These are phyloP conservation scores for Idaea aversata DNA, from an alignment of 2,888 invertebrate genomes.

Conservation along the genomic window DNA sequence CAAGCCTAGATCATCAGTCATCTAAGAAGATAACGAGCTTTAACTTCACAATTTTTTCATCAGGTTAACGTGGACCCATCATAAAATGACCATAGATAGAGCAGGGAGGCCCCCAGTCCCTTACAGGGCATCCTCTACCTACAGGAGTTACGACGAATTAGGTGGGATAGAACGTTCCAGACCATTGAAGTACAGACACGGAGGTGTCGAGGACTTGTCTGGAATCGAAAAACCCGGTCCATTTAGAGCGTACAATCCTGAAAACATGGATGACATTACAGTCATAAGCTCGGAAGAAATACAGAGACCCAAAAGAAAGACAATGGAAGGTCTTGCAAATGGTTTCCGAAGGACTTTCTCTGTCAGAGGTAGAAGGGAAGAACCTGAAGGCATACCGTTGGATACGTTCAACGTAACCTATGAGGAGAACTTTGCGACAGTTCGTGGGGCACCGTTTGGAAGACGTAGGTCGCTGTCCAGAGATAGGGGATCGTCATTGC, in stretches of 20 bases:
- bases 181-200: constrained; percentile 65
- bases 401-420: constrained; percentile 63
- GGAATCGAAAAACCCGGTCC: constrained; percentile 56
- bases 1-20: constrained; percentile 51
- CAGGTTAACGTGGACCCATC: constrained; percentile 48
- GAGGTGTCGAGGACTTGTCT: constrained; percentile 66
- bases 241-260: constrained; percentile 52
- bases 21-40: constrained; percentile 31
- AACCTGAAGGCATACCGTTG: constrained; percentile 64
- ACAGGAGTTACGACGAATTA: constrained; percentile 74
- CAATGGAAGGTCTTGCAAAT: constrained; percentile 69
- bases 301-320: constrained; percentile 60
- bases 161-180: constrained; percentile 62
- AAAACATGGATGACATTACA: constrained; percentile 69
- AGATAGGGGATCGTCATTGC: constrained; percentile 73
- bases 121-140: constrained; percentile 66
- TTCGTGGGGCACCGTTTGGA: constrained; percentile 69
- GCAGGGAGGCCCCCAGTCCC: constrained; percentile 70
- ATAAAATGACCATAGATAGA: constrained; percentile 71
- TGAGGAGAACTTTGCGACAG: constrained; percentile 69
- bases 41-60: constrained; percentile 53
- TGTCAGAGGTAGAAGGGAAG: constrained; percentile 60
- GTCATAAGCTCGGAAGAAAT: constrained; percentile 74
- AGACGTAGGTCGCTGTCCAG: constrained; percentile 71
- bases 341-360: constrained; percentile 73